phyloP scores from a whole-genome alignment of 2,113 vertebrate genomes.

The Microcebus ravelobensis region DNA sequence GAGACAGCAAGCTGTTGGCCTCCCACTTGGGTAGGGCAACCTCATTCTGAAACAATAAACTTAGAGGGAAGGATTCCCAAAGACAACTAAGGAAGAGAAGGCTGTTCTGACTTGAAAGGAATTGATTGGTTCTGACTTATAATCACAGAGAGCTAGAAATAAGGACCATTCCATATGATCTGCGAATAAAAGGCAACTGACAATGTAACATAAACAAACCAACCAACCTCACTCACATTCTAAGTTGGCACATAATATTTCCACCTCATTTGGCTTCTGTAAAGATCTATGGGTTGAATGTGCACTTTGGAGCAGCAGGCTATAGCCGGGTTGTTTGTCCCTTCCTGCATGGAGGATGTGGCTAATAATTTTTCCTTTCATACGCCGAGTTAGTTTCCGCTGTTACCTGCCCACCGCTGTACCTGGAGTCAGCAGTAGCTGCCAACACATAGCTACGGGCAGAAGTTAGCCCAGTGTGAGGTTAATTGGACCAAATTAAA shows the following conservation, averaged over 20 bases:
- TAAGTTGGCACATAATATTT: accelerated
- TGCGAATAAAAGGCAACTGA: background rate
- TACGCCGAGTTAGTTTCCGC: background rate
- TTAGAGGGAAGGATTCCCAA: background rate
- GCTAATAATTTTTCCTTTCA: background rate
- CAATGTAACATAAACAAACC: background rate
- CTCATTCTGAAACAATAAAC: background rate
- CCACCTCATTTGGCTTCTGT: background rate
- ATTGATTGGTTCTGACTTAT: background rate
- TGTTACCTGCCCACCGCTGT: conserved; percentile 30
- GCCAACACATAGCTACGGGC: conserved; percentile 43
- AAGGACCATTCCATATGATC: background rate
- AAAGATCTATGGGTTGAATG: background rate
- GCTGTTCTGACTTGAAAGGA: background rate
- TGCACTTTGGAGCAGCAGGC: background rate
- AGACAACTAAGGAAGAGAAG: background rate
- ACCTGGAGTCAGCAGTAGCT: conserved; percentile 32
- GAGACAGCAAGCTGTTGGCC: background rate
- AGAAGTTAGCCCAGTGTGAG: conserved; percentile 57
- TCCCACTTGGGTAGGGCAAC: background rate
- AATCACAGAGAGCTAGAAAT: background rate
- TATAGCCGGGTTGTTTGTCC: background rate
- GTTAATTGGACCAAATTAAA: conserved; percentile 61
- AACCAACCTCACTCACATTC: background rate
- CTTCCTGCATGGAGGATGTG: background rate